Base-by-base conservation (phyloP, 2,113 vertebrate species). In the Pipa parva region DNA sequence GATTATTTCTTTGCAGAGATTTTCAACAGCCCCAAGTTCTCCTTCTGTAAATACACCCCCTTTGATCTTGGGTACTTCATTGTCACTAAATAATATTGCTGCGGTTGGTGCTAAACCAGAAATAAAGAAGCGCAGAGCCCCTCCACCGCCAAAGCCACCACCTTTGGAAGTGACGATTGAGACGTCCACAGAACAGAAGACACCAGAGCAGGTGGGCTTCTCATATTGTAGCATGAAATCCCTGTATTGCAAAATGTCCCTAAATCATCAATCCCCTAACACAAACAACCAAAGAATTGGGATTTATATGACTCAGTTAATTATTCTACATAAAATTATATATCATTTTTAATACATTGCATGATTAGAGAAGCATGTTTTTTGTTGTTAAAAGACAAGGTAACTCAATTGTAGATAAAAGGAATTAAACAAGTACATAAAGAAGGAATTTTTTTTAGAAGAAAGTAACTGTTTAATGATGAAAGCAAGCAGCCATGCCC, bases 61-160 rank as follows among this genome's bases (percentile, higher is more conserved):
- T 24, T 29, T 71, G 73, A 85, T 74, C 15, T 71, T 94, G 78
- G 91, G 88, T 17, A 84, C 93, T 17, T 95, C 94, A 5, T 82
- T 92, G 48, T 98, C 95, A 0, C 87, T 91, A 52, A 85, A 85
- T 73, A 95, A 86, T 80, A 81, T 95, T 81, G 85, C 88, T 1
- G 89, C 82, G 64, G 76, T 89, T 3, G 75, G 89, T 36, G 83
- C 75, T 74, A 83, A 80, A 3, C 88, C 92, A 2, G 71, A 85
- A 72, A 92, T 92, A 74, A 99, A 99, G 63, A 91, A 93, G 31
- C 86, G 90, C 27, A 92, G 93, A 29, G 94, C 97, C 0, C 88
- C 82, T 21, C 91, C 91, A 20, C 86, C 88, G 0, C 93, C 93
- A 0, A 72, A 69, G 29, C 73, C 45, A 1, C 60, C 76, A 12